Evolutionary conservation across 2,797 vertebrate species (phyloP), one percentile per base, ranked within the genome.

Genomic region (Acestrorhynchus altus): DNA sequence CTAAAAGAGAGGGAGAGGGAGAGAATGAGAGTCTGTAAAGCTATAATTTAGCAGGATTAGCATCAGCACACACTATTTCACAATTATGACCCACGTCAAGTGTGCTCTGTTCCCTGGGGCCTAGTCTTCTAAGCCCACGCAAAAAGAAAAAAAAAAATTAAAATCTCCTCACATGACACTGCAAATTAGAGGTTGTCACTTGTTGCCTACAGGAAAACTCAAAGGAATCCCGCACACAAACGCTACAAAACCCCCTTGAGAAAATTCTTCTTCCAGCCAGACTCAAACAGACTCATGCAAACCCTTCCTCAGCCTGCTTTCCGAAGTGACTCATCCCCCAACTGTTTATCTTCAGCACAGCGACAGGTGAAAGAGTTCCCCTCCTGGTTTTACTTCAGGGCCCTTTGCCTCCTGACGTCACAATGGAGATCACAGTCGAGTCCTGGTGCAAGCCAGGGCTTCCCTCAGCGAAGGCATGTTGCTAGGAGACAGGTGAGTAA

Each of bases 321-420:
- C 77, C 77, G 46, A 57, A 75, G 74, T 90, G 86, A 92, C 84
- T 89, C 90, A 90, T 72, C 56, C 56, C 15, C 61, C 4, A 72
- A 8, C 81, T 35, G 24, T 84, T 86, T 86, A 82, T 71, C 67
- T 89, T 90, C 83, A 72, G 81, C 84, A 87, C 87, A 71, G 26
- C 4, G 35, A 35, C 78, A 77, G 76, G 69, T 47, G 42, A 84
- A 74, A 82, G 80, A 56, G 76, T 82, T 74, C 74, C n/a, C 72
- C 75, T n/a, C 67, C 18, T 60, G 47, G 66, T 76, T 71, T 54
- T 22, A 24, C 84, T 59, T 24, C 86, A 88, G 83, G 20, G 83
- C 88, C 84, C 73, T 10, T 15, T 1, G 28, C n/a, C n/a, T 24
- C 24, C 76, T 90, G 90, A 93, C 90, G 88, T 94, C 92, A 93